These are phyloP conservation scores for Drosophila bifasciata DNA, from an alignment of 1,140 invertebrate genomes.

Conservation along the genomic window DNA sequence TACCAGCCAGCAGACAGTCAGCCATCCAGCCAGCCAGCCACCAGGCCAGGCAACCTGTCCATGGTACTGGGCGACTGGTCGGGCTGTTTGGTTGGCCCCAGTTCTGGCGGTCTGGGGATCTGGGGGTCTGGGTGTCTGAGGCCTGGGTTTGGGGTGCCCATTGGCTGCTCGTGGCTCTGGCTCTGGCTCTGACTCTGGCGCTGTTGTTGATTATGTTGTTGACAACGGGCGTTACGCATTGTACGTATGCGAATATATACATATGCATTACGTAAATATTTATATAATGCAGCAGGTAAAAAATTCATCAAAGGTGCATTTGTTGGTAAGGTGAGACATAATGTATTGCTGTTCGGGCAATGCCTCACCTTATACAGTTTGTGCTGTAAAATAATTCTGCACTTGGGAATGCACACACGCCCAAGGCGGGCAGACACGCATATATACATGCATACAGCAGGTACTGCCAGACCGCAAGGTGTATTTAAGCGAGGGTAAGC, in stretches of 20 bases:
- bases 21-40: too few species aligned
- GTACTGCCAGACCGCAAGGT: too few species aligned
- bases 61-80: background rate
- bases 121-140: slow-evolving; percentile 2
- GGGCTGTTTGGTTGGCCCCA: slow-evolving; percentile 9
- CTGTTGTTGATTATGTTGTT: slow-evolving; percentile 83
- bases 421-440: too few species aligned
- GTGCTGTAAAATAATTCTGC: too few species aligned
- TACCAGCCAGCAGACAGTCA: background rate
- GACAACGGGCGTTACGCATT: slow-evolving; percentile 83
- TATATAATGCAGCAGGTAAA: slow-evolving; percentile 82
- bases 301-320: slow-evolving; percentile 8
- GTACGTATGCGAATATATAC: slow-evolving; percentile 39
- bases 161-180: slow-evolving; percentile 36
- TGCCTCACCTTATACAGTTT: too few species aligned
- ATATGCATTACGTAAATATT: slow-evolving; percentile 81
- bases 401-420: too few species aligned
- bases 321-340: too few species aligned
- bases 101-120: slow-evolving; percentile 8
- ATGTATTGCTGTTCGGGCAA: too few species aligned
- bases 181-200: slow-evolving; percentile 44
- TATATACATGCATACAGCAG: too few species aligned
- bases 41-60: background rate
- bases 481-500: too few species aligned
- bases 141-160: slow-evolving; percentile 15